Evolutionary conservation across 1,140 invertebrate genomes (phyloP).

Genomic region (Sarcophaga bullata): DNA sequence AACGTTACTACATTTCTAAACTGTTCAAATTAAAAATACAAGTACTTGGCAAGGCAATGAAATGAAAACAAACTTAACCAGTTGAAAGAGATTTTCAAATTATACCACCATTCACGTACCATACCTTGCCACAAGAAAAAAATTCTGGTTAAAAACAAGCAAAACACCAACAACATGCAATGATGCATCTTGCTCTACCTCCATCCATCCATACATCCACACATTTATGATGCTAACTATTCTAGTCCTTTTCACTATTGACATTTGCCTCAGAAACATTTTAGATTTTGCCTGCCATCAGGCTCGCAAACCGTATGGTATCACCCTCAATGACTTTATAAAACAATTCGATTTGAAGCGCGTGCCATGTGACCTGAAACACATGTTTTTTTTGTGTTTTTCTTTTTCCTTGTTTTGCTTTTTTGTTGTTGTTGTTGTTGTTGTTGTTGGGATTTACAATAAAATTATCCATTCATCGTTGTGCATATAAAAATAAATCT

Average conservation of each 20-base stretch:
- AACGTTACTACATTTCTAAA: too few relatives aligned
- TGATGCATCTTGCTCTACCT: neutral
- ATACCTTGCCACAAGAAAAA: conserved; percentile 35
- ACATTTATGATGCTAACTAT: too few relatives aligned
- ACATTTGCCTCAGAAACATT: too few relatives aligned
- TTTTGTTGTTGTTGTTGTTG: too few relatives aligned
- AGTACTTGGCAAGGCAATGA: conserved; percentile 7
- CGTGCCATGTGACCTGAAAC: conserved; percentile 63
- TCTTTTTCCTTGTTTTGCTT: too few relatives aligned
- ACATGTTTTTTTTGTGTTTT: conserved; percentile 56
- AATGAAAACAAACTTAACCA: conserved; percentile 45
- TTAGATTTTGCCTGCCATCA: too few relatives aligned
- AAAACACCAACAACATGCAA: conserved; percentile 48
- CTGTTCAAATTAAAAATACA: too few relatives aligned
- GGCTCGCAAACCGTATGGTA: too few relatives aligned
- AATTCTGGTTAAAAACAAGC: conserved; percentile 45
- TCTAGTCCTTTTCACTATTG: too few relatives aligned
- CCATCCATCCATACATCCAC: neutral
- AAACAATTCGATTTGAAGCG: conserved; percentile 28
- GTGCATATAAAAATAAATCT: conserved; percentile 7
- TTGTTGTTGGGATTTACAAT: conserved; percentile 46
- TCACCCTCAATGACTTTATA: conserved; percentile 6
- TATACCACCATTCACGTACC: conserved; percentile 21
- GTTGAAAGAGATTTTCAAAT: conserved; percentile 42
- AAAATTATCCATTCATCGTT: conserved; percentile 18